Conservation (phyloP, 2,888 invertebrate species). For the Kuschelorhynchus macadamiae region DNA sequence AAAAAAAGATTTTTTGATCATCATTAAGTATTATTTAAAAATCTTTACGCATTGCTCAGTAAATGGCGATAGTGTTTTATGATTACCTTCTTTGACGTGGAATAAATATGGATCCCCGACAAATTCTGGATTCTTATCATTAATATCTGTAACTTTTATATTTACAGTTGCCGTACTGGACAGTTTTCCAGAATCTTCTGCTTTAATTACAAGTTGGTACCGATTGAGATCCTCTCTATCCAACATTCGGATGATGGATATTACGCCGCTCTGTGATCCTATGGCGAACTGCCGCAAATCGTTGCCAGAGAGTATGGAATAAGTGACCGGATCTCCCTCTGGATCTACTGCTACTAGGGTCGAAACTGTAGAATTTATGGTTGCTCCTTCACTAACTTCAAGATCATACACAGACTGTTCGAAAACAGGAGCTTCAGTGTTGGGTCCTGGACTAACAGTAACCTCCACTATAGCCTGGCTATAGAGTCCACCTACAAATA, state of each 20-base stretch:
- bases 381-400: slow-evolving; percentile 90
- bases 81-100: slow-evolving; percentile 79
- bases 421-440: slow-evolving; percentile 85
- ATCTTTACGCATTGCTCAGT: neutral
- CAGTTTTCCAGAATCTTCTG: slow-evolving; percentile 88
- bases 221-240: slow-evolving; percentile 91
- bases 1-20: too few relatives aligned
- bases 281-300: slow-evolving; percentile 90
- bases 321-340: slow-evolving; percentile 88
- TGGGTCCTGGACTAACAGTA: slow-evolving; percentile 86
- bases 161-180: slow-evolving; percentile 88
- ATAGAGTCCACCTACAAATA: slow-evolving; percentile 79
- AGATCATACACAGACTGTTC: slow-evolving; percentile 87
- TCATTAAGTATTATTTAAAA: neutral
- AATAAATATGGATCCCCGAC: slow-evolving; percentile 86
- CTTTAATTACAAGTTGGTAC: slow-evolving; percentile 88
- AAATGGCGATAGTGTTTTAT: neutral
- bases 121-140: slow-evolving; percentile 93
- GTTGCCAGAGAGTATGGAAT: slow-evolving; percentile 90
- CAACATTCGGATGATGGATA: slow-evolving; percentile 86
- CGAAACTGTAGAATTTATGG: slow-evolving; percentile 87
- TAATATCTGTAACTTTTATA: slow-evolving; percentile 91
- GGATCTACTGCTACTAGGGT: slow-evolving; percentile 89
- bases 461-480: slow-evolving; percentile 91
- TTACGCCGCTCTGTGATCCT: slow-evolving; percentile 88